Base-by-base conservation (phyloP, 2,113 vertebrate genomes). In the Heterotilapia buettikoferi region DNA sequence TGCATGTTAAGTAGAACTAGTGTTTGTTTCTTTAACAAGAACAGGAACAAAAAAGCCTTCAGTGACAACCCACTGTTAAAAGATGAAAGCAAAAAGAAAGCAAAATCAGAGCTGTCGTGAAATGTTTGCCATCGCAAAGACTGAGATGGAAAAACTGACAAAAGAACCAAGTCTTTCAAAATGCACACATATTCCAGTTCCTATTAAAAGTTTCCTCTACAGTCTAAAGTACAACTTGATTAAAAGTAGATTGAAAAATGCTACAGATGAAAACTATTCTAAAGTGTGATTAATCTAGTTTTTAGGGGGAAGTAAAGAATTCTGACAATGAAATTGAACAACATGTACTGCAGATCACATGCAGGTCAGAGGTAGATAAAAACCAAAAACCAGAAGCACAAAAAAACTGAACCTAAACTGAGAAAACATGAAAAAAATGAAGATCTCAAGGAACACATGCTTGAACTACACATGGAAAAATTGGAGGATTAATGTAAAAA, bases 1-100 rank as follows among this genome's bases (percentile, higher is more conserved):
- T 73, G 21, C n/a, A 73, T 24, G 13, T 73, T 45, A 26, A 73
- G 13, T 24, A 45, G 68, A 73, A 45, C 21, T 6, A 45, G n/a
- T 43, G 66, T 71, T 43, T 71, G 36, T 73, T 73, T 73, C 38
- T 45, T 24, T 24, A 24, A 45, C 40, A 73, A 45, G 68, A 73
- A 18, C 1, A 33, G 33, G 3, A 33, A 9, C 57, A 3, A 50
- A 50, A 50, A 19, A 50, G 16, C 26, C 45, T 52, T 78, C 40
- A 31, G 14, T 78, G 43, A 50, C 43, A 50, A 7, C 24, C 2
- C 6, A 78, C 11, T 52, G 16, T 47, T 76, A 2, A 7, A 76
- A 76, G 71, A 47, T 2, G 1, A 76, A 47, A 76, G 40, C 38
- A 18, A 45, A 45, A 18, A 47, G 21, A 29, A 6, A 76, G 14